phyloP scores from a whole-genome alignment of 2,888 invertebrate genomes.

The Oscheius sp. region DNA sequence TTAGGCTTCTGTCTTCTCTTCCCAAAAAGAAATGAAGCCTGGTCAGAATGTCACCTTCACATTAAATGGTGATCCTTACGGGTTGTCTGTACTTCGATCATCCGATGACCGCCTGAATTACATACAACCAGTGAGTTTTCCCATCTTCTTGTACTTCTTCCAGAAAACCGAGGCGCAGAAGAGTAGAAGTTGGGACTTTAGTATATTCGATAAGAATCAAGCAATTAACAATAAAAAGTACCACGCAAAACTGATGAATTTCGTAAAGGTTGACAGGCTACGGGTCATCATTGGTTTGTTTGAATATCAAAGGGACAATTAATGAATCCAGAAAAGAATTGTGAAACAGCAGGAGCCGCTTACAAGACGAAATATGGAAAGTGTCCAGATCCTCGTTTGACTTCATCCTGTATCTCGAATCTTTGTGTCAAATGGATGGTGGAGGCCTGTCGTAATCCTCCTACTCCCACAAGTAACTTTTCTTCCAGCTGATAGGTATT shows the following conservation, averaged over 20 bases:
- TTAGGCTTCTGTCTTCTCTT: constrained; percentile 28
- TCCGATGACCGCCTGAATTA: constrained; percentile 52
- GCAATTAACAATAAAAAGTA: neutral
- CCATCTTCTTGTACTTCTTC: no score
- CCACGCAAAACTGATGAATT: constrained; percentile 26
- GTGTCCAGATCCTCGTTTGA: constrained; percentile 28
- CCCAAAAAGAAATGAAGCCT: constrained; percentile 21
- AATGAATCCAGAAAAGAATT: constrained; percentile 23
- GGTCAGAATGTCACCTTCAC: constrained; percentile 36
- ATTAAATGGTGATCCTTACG: constrained; percentile 29
- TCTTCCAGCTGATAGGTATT: neutral
- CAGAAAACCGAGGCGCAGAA: constrained; percentile 17
- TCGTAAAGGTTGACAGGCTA: constrained; percentile 20
- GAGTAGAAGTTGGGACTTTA: constrained; percentile 30
- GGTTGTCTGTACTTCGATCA: constrained; percentile 34
- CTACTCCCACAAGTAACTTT: constrained; percentile 20
- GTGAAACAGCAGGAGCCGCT: constrained; percentile 3
- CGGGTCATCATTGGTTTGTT: constrained; percentile 5
- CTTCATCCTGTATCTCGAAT: constrained; percentile 29
- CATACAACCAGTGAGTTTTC: constrained; percentile 36
- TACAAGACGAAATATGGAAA: constrained; percentile 17
- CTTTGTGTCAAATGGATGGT: constrained; percentile 27
- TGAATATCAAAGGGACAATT: neutral
- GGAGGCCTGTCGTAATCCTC: constrained; percentile 22
- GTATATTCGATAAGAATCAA: constrained; percentile 12